Evolutionary conservation across 23 tunicate species (phyloP).

Genomic region (Phallusia fumigata): DNA sequence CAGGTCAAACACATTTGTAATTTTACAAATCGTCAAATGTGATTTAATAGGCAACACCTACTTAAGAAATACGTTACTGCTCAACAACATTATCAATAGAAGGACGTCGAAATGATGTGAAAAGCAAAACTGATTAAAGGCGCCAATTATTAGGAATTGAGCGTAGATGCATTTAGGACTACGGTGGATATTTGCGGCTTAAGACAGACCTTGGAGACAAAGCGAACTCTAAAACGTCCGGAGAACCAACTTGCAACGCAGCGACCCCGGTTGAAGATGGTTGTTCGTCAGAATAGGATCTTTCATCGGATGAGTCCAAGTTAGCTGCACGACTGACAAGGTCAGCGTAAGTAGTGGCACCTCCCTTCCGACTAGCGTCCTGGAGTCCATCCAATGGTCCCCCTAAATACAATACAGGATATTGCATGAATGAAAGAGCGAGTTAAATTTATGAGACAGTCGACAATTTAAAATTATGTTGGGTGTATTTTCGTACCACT

Average conservation of each 20-base stretch:
- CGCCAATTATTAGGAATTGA: too few species aligned
- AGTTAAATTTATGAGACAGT: too few species aligned
- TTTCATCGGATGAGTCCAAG: conserved; percentile 47
- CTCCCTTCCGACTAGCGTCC: conserved; percentile 8
- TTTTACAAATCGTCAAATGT: too few species aligned
- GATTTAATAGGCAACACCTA: too few species aligned
- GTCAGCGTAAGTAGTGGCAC: conserved; percentile 53
- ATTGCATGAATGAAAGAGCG: too few species aligned
- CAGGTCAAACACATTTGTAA: too few species aligned
- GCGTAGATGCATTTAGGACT: neutral
- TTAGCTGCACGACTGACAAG: conserved; percentile 64
- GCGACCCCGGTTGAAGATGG: conserved; percentile 29
- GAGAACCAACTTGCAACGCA: conserved; percentile 19
- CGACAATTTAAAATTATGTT: too few species aligned
- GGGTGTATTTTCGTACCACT: conserved; percentile 18
- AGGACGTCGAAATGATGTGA: too few species aligned
- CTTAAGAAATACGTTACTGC: too few species aligned
- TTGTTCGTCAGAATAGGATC: conserved; percentile 41
- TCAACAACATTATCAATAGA: too few species aligned
- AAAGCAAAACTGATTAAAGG: too few species aligned
- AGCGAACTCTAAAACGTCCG: conserved; percentile 31
- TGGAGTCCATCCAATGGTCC: conserved; percentile 56
- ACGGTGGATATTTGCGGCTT: neutral
- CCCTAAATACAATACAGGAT: conserved; percentile 7
- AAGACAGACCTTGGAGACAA: conserved; percentile 34